Percentiles rank a stretch among this genome's conserved stretches.
Evolutionary conservation across 2,113 vertebrate genomes (phyloP).

Genomic region (Myiozetetes cayanensis): DNA sequence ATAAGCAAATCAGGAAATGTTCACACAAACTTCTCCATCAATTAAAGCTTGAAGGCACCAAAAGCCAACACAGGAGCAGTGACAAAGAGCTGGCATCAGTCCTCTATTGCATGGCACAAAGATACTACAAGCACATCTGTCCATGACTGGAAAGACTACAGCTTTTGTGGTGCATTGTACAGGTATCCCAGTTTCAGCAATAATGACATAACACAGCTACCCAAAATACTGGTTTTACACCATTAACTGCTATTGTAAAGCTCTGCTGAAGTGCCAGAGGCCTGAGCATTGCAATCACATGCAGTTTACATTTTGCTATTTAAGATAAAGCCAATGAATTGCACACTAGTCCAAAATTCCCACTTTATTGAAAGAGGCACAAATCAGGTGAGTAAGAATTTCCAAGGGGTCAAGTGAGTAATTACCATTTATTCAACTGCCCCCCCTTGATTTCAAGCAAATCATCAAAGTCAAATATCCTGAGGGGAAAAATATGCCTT

Average conservation of each 20-base stretch:
- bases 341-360: neutral
- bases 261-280: neutral
- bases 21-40: neutral
- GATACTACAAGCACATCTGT: neutral
- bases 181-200: neutral
- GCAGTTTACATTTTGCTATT: neutral
- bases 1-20: neutral
- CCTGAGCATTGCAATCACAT: neutral
- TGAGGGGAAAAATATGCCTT: neutral
- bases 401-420: neutral
- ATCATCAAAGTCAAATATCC: neutral
- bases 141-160: neutral
- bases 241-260: neutral
- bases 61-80: neutral
- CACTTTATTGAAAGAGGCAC: neutral
- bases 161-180: neutral
- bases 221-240: neutral
- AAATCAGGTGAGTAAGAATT: neutral
- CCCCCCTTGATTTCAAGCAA: neutral
- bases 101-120: neutral
- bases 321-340: neutral
- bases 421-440: neutral
- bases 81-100: neutral
- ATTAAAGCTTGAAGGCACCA: neutral
- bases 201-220: neutral